Evolutionary conservation across 2,113 vertebrate species (phyloP).

Genomic region (Tiliqua scincoides): DNA sequence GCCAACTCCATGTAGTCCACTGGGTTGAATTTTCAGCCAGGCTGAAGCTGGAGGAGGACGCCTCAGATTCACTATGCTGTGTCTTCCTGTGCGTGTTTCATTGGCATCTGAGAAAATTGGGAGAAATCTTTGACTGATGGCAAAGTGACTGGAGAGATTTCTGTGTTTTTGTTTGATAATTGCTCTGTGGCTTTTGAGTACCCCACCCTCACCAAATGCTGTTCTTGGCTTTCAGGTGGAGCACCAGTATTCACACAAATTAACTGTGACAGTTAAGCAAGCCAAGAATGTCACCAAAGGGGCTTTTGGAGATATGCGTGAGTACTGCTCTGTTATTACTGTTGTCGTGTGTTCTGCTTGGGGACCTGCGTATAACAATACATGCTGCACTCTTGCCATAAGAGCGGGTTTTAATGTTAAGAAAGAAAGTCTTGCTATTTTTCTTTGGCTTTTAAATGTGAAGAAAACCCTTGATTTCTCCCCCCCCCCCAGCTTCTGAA

Average conservation of each 20-base stretch:
- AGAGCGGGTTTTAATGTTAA: neutral
- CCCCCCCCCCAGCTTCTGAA: too few species aligned
- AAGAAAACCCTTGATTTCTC: too few species aligned
- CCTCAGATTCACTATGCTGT: conserved; percentile 64
- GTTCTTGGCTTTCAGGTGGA: conserved; percentile 85
- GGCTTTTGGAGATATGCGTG: conserved; percentile 92
- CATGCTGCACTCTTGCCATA: neutral
- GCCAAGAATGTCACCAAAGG: conserved; percentile 96
- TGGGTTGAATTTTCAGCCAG: conserved; percentile 57
- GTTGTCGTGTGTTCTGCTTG: neutral
- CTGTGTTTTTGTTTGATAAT: conserved; percentile 10
- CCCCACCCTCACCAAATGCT: conserved; percentile 27
- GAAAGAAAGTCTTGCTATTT: neutral
- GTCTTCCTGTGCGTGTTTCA: conserved; percentile 69
- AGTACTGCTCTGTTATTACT: conserved; percentile 71
- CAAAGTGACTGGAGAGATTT: conserved; percentile 2
- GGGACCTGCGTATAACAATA: neutral
- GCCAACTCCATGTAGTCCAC: conserved; percentile 25
- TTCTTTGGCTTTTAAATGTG: neutral
- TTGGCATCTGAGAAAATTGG: conserved; percentile 36
- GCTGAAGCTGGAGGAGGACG: conserved; percentile 31
- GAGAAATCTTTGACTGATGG: conserved; percentile 22
- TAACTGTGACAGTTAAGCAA: conserved; percentile 85
- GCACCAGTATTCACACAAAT: conserved; percentile 93
- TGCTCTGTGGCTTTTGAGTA: conserved; percentile 38